Conservation (phyloP, 2,113 vertebrate species). For the Paedocypris sp. region DNA sequence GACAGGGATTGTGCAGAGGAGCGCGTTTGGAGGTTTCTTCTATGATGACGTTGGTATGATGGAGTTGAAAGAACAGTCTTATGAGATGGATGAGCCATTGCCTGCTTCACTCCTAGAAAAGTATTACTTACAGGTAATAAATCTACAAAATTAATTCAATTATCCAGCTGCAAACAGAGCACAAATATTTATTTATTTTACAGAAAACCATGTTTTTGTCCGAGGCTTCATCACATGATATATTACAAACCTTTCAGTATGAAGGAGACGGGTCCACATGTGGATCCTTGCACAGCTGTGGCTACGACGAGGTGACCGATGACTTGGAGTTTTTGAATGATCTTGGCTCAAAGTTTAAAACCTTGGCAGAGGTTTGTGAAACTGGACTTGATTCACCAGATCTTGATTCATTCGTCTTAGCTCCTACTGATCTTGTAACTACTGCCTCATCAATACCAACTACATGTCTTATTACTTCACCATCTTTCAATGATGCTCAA, state of each 20-base stretch:
- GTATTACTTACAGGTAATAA: slow-evolving; percentile 23
- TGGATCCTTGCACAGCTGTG: slow-evolving; percentile 64
- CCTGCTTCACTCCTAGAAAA: neutral
- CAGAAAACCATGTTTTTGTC: slow-evolving; percentile 67
- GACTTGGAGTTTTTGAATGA: slow-evolving; percentile 65
- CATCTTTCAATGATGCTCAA: neutral
- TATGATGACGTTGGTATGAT: neutral
- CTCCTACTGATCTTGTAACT: neutral
- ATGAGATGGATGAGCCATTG: neutral
- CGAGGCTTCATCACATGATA: slow-evolving; percentile 53
- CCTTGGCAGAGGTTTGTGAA: slow-evolving; percentile 69
- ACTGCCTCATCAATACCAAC: neutral
- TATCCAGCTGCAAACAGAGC: too few relatives aligned
- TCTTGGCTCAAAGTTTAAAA: slow-evolving; percentile 68
- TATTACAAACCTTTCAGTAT: slow-evolving; percentile 59
- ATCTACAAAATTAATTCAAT: too few relatives aligned
- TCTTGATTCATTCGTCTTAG: neutral
- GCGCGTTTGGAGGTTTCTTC: neutral
- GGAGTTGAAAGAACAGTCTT: neutral
- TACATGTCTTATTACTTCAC: neutral
- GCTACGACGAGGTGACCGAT: slow-evolving; percentile 62
- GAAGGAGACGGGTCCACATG: slow-evolving; percentile 62
- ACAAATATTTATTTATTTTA: too few relatives aligned
- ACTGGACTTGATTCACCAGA: slow-evolving; percentile 42
- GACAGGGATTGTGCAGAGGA: neutral